Base-by-base conservation (phyloP, 2,797 vertebrate species). In the Alca torda region DNA sequence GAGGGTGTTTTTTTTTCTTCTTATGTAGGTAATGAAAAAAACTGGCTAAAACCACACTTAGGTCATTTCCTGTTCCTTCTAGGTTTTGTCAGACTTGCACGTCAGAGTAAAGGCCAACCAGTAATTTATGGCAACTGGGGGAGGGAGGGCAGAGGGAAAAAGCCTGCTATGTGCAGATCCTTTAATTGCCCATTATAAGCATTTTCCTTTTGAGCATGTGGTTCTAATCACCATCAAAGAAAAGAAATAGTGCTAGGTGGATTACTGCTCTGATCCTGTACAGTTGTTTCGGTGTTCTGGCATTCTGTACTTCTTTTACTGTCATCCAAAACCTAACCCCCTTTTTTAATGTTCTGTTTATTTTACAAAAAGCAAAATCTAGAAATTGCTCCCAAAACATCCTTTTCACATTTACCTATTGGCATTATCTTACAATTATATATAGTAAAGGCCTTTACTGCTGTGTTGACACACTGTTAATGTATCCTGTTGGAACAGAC, bases 61-160 rank as follows among this genome's bases (percentile, higher is more conserved):
- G 85, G 80, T 95, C 93, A 96, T 95, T 96, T 96, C 96, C 93
- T 97, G 95, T 95, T 96, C 96, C 94, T 96, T 97, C 96, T 93
- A 96, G 96, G 96, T 97, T 95, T 96, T 95, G 91, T 93, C 89
- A 94, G 91, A 78, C 95, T 86, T 75, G 69, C 83, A 78, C 46
- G 56, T 97, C 95, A 95, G 89, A 92, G 89, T 92, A 96, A 96
- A 97, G 83, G 89, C 96, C 93, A 94, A 91, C 82, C 69, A 95
- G 91, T 92, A 96, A 97, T 95, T 97, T 96, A 96, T 78, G 85
- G 94, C 94, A 96, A 91, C 79, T 84, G 87, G 73, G 85, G 92
- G 93, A 95, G 93, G 94, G 79, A 91, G 18, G 33, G 79, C 76
- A 94, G 73, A 84, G 64, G 21, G 37, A 80, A 84, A 76, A 84